A percentile compares a stretch with the other conserved stretches of the same genome.
phyloP scores from a whole-genome alignment of 1,140 invertebrate genomes.

The Papilio xuthus region DNA sequence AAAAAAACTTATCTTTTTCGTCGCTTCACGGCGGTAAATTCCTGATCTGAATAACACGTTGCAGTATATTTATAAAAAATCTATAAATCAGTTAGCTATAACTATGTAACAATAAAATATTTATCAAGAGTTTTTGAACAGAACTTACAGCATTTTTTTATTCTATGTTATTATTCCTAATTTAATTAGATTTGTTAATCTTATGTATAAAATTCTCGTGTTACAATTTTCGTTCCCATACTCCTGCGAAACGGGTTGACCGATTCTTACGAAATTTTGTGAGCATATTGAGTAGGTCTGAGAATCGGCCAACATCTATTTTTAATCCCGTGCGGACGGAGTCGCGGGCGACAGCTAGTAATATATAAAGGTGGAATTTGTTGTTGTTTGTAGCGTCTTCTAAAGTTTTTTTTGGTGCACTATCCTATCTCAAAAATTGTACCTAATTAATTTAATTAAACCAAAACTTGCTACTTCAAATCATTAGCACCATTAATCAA shows the following conservation, averaged over 20 bases:
- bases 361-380: no score
- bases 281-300: no score
- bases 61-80: neutral
- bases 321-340: no score
- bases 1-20: slow-evolving; percentile 19
- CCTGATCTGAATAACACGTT: neutral
- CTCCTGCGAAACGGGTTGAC: no score
- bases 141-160: neutral
- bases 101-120: neutral
- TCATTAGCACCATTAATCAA: slow-evolving; percentile 14
- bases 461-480: neutral
- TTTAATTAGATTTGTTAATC: neutral
- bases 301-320: no score
- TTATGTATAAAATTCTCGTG: no score
- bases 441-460: no score
- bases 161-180: neutral
- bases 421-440: neutral
- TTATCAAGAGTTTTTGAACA: neutral
- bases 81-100: slow-evolving; percentile 1
- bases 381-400: neutral
- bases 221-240: no score
- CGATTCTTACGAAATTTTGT: no score
- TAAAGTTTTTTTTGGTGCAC: neutral
- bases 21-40: slow-evolving; percentile 25
- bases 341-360: no score